Evolutionary conservation across 2,888 invertebrate species (phyloP).

Genomic region (Glaucopsyche alexis): DNA sequence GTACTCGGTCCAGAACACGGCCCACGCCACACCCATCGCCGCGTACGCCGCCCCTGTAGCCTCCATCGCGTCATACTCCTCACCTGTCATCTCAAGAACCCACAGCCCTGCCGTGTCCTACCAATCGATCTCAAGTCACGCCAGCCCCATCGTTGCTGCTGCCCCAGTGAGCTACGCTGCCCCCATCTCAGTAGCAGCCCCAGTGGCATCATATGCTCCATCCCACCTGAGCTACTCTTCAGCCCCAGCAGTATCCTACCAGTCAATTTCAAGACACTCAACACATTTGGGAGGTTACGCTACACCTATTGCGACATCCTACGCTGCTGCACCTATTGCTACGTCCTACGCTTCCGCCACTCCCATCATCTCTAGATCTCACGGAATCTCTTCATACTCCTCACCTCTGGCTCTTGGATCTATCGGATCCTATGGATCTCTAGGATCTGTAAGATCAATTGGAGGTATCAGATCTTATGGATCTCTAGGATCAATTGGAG

Average conservation of each 20-base stretch:
- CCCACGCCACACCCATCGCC: conserved; percentile 49
- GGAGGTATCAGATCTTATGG: not conserved
- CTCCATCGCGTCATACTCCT: conserved; percentile 40
- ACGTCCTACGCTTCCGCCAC: conserved; percentile 47
- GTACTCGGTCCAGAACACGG: conserved; percentile 49
- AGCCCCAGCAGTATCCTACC: conserved; percentile 46
- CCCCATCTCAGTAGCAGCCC: conserved; percentile 53
- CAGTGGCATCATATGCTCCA: conserved; percentile 51
- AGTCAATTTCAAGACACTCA: conserved; percentile 59
- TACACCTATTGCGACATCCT: conserved; percentile 43
- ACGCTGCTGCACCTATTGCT: conserved; percentile 45
- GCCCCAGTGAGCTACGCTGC: conserved; percentile 43
- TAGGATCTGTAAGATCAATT: not conserved
- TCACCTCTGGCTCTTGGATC: conserved; percentile 12
- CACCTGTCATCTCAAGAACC: conserved; percentile 44
- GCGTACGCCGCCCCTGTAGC: conserved; percentile 41
- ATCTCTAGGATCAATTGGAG: not conserved
- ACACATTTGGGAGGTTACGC: conserved; percentile 43
- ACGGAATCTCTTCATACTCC: conserved; percentile 32
- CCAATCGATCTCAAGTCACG: conserved; percentile 51
- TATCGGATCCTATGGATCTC: conserved; percentile 1
- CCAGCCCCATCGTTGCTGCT: conserved; percentile 50
- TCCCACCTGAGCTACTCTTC: conserved; percentile 41
- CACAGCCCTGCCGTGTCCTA: conserved; percentile 70
- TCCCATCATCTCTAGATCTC: conserved; percentile 40